These are phyloP conservation scores for Trisateles emortualis DNA, from an alignment of 2,888 invertebrate genomes.

Conservation along the genomic window DNA sequence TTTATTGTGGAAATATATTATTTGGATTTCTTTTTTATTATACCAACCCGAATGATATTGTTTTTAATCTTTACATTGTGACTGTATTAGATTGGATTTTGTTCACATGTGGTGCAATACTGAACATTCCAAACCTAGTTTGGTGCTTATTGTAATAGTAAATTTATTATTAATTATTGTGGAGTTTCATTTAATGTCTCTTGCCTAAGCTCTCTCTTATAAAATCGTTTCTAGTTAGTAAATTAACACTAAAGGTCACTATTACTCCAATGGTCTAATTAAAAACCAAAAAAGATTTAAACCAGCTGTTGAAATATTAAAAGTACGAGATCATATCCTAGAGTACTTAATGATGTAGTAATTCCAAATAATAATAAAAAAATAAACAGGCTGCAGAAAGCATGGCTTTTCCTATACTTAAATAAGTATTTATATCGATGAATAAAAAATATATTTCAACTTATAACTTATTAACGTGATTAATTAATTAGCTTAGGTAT, in stretches of 20 bases:
- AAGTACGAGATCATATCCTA: constrained; percentile 48
- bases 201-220: constrained; percentile 71
- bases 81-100: constrained; percentile 69
- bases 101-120: constrained; percentile 82
- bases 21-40: constrained; percentile 50
- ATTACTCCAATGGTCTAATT: constrained; percentile 54
- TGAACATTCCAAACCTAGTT: constrained; percentile 86
- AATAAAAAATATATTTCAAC: constrained; percentile 59
- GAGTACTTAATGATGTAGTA: constrained; percentile 50
- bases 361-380: constrained; percentile 41
- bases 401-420: constrained; percentile 63
- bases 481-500: constrained; percentile 68
- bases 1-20: constrained; percentile 60
- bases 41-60: constrained; percentile 46
- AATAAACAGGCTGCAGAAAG: constrained; percentile 49
- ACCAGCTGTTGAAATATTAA: constrained; percentile 23
- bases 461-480: constrained; percentile 73
- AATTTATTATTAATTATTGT: constrained; percentile 74
- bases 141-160: constrained; percentile 84
- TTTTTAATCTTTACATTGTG: constrained; percentile 59
- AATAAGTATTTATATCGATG: constrained; percentile 66
- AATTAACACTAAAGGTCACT: constrained; percentile 76
- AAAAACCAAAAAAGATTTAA: constrained; percentile 20
- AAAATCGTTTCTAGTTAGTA: constrained; percentile 35
- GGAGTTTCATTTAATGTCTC: constrained; percentile 75